Percentiles rank a stretch among this genome's conserved stretches.
Evolutionary conservation across 1,140 invertebrate genomes (phyloP).

Genomic region (Gonioctena quinquepunctata): DNA sequence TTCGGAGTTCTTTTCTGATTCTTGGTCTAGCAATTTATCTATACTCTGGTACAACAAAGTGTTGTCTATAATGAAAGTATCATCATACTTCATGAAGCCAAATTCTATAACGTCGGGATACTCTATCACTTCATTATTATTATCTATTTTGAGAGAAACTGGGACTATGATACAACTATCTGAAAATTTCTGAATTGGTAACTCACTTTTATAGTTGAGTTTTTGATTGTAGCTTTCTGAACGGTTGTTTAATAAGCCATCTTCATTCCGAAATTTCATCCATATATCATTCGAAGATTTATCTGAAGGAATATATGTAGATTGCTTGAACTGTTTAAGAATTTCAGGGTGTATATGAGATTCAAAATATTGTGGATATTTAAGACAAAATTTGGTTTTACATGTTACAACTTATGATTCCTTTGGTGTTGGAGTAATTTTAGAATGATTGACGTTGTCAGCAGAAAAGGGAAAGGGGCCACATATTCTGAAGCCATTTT

Average conservation of each 20-base stretch:
- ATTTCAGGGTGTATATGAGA: neutral
- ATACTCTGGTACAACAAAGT: neutral
- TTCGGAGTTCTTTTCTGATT: neutral
- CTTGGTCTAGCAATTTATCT: neutral
- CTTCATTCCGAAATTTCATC: neutral
- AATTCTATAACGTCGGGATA: neutral
- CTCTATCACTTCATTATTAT: neutral
- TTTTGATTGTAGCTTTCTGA: neutral
- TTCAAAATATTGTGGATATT: neutral
- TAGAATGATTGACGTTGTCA: no score
- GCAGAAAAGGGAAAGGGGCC: no score
- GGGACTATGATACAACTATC: neutral
- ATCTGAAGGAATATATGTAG: neutral
- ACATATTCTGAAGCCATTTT: no score
- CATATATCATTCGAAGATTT: neutral
- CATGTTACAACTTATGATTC: no score
- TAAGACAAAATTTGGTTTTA: no score
- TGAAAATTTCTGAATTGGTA: neutral
- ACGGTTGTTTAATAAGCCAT: neutral
- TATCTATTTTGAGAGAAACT: neutral
- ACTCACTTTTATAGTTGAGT: neutral
- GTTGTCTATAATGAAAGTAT: neutral
- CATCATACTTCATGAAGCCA: neutral
- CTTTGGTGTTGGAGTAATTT: no score
- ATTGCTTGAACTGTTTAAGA: neutral